Evolutionary conservation across 2,797 vertebrate genomes (phyloP), one percentile per base, ranked within the genome.

Genomic region (Anabacerthia variegaticeps): DNA sequence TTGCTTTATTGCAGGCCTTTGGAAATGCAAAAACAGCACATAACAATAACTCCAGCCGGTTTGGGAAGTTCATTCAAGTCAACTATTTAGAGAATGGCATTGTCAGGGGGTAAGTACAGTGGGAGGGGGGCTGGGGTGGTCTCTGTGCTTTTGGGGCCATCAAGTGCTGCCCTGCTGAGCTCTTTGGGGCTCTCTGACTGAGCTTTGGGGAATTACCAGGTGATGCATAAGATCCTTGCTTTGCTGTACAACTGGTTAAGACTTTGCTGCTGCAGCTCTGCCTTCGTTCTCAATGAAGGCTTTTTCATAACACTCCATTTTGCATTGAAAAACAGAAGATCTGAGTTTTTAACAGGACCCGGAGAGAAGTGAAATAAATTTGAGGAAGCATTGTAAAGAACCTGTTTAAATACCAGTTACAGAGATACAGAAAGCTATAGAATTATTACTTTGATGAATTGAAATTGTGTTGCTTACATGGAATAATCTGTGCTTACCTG

Each of bases 31-130:
- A 99, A 97, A 99, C 99, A 2, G 99, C 99, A 43, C 99, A 99
- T 96, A 99, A 99, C 98, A 99, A 99, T 97, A 99, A 99, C 97
- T 99, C 99, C 95, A 99, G 99, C 94, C 99, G 99, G 43, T 99
- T 99, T 62, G 99, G 99, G 72, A 99, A 99, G 97, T 99, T 99
- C 96, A 99, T 99, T 97, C 99, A 99, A 97, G 99, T 99, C 94
- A 99, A 99, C 97, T 99, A 99, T 93, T 98, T 99, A 90, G 99
- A 99, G 96, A 99, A 98, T 7, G 99, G 99, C 27, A 98, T 99
- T 44, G 99, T 99, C 91, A 97, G 99, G 92, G 99, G 99, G 99
- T 99, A 85, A 99, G 99, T 96, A 24, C 20, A 2, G 37, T 2
- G 2, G 8, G 37, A 28, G 24, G 26, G 24, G 21, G 2, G 62